Conservation (phyloP, 2,797 vertebrate genomes). For the Chiroxiphia lanceolata region DNA sequence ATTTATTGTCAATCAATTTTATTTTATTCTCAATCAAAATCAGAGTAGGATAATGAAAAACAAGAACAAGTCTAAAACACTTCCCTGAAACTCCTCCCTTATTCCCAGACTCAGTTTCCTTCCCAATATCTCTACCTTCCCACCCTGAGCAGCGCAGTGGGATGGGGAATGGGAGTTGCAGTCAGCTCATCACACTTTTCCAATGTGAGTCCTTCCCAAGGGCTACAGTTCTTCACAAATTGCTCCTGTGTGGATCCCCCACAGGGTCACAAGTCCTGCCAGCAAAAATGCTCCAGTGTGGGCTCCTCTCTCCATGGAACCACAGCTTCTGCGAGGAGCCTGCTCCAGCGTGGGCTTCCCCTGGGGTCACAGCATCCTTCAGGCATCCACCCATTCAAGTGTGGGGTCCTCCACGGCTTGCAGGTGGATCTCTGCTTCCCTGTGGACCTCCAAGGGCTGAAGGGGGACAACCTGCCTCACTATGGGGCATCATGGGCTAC, state of each 20-base stretch:
- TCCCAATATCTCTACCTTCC: accelerated
- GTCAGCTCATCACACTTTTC: not conserved
- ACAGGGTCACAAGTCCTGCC: not conserved
- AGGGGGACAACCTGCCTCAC: not conserved
- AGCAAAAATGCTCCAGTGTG: accelerated
- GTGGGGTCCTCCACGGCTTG: not conserved
- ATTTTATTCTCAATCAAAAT: not conserved
- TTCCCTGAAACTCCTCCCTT: too few species aligned
- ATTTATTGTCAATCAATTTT: too few species aligned
- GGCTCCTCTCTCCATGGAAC: not conserved
- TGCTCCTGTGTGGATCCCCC: too few species aligned
- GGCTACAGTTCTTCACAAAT: not conserved
- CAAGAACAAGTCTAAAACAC: not conserved
- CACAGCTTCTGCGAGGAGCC: not conserved
- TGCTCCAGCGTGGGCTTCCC: accelerated
- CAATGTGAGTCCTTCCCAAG: accelerated
- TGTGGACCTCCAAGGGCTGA: not conserved
- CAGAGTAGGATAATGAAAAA: not conserved
- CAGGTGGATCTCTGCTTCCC: not conserved
- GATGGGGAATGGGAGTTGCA: accelerated
- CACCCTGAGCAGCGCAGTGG: accelerated
- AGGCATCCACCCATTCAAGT: accelerated
- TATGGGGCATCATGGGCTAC: not conserved
- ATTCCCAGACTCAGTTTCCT: not conserved
- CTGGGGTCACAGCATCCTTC: not conserved